Evolutionary conservation across 2,888 invertebrate species (phyloP).

Genomic region (Cabera pusaria): DNA sequence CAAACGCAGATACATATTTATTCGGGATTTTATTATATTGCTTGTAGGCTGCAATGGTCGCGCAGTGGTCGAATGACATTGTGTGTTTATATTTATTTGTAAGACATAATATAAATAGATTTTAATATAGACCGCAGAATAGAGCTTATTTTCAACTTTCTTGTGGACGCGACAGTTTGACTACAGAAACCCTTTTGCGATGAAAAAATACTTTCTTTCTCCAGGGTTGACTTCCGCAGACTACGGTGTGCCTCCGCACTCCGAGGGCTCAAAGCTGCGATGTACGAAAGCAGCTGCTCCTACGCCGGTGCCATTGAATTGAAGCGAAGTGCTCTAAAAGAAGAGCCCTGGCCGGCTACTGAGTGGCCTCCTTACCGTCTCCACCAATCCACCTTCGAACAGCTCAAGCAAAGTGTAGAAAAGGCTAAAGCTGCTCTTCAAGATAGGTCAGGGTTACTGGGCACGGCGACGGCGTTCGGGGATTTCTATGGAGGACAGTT

Average conservation of each 20-base stretch:
- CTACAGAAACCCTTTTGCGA: no score
- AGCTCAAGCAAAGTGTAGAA: slow-evolving; percentile 94
- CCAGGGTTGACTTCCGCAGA: slow-evolving; percentile 69
- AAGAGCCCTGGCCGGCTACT: slow-evolving; percentile 83
- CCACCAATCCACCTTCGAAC: slow-evolving; percentile 94
- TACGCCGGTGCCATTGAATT: slow-evolving; percentile 93
- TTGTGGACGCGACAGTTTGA: no score
- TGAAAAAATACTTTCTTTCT: slow-evolving; percentile 8
- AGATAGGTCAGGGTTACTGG: slow-evolving; percentile 87
- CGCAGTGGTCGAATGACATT: no score
- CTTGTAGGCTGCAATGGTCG: no score
- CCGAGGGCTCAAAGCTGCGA: slow-evolving; percentile 79
- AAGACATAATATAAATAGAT: no score
- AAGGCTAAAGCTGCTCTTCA: slow-evolving; percentile 94
- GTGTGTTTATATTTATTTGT: no score
- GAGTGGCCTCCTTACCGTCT: slow-evolving; percentile 92
- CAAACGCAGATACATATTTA: no score
- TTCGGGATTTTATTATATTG: no score
- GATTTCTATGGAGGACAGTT: slow-evolving; percentile 84
- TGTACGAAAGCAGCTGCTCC: slow-evolving; percentile 97
- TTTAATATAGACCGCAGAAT: no score
- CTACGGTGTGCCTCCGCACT: slow-evolving; percentile 71
- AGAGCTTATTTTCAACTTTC: no score
- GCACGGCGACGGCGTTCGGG: slow-evolving; percentile 89
- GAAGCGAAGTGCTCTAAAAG: slow-evolving; percentile 86